phyloP scores from a whole-genome alignment of 2,888 invertebrate species.

The Pilophorus perplexus region DNA sequence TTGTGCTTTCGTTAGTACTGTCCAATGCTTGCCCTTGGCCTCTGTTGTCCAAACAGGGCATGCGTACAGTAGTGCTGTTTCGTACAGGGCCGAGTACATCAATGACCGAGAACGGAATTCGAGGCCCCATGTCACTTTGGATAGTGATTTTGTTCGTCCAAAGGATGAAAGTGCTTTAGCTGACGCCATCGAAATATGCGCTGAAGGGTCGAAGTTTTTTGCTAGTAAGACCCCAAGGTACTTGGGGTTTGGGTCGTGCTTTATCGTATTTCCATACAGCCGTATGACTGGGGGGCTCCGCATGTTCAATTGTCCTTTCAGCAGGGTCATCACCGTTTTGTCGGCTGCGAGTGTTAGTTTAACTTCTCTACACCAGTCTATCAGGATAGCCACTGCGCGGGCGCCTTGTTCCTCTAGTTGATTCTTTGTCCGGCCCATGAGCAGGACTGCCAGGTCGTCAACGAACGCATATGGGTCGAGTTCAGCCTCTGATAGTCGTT shows the following conservation, averaged over 20 bases:
- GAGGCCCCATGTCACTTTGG: neutral
- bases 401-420: neutral
- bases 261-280: neutral
- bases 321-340: neutral
- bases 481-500: too few relatives aligned
- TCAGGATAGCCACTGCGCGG: neutral
- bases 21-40: neutral
- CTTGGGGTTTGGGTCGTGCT: neutral
- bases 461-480: too few relatives aligned
- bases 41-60: conserved; percentile 6
- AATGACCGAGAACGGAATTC: neutral
- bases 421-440: conserved; percentile 2
- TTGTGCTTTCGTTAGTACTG: neutral
- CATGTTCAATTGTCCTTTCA: conserved; percentile 8
- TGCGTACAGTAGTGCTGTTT: neutral
- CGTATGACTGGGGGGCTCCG: conserved; percentile 6
- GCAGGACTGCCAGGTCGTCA: conserved; percentile 29
- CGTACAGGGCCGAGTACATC: conserved; percentile 1
- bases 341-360: neutral
- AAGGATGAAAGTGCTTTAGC: neutral
- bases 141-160: neutral
- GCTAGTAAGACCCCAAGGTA: neutral
- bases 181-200: neutral
- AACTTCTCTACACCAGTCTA: neutral
- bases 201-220: too few relatives aligned